Evolutionary conservation across 2,113 vertebrate species (phyloP).

Genomic region (Pelobates fuscus): DNA sequence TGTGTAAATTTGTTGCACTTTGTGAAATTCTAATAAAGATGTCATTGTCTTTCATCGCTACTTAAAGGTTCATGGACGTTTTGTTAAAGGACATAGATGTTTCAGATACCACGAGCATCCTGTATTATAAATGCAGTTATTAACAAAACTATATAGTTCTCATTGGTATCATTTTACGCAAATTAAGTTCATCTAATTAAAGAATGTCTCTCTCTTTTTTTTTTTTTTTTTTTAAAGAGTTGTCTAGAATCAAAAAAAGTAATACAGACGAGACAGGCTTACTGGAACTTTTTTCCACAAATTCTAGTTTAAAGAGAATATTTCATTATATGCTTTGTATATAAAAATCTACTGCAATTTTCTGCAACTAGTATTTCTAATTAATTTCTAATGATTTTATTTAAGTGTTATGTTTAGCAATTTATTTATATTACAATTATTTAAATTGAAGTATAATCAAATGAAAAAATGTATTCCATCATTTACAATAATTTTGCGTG

Average conservation of each 20-base stretch:
- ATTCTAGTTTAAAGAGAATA: no score
- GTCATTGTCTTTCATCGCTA: not conserved
- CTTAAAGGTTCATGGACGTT: not conserved
- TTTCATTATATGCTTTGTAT: no score
- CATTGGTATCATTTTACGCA: conserved; percentile 9
- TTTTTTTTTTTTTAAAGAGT: conserved; percentile 11
- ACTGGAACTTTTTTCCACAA: no score
- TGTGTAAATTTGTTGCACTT: not conserved
- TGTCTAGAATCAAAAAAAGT: not conserved
- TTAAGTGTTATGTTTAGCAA: no score
- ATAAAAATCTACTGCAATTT: no score
- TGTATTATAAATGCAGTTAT: not conserved
- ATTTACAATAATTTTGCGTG: no score
- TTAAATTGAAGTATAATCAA: no score
- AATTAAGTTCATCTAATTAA: not conserved
- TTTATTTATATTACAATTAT: no score
- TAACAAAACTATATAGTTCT: not conserved
- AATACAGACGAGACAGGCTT: no score
- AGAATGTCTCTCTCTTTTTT: not conserved
- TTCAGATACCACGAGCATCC: not conserved
- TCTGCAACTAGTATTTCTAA: no score
- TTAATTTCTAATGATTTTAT: no score
- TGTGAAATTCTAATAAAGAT: not conserved
- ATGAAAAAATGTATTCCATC: no score
- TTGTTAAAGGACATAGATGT: not conserved